Conservation (phyloP, 1,140 invertebrate genomes). For the Pseudomyrmex cubaensis region DNA sequence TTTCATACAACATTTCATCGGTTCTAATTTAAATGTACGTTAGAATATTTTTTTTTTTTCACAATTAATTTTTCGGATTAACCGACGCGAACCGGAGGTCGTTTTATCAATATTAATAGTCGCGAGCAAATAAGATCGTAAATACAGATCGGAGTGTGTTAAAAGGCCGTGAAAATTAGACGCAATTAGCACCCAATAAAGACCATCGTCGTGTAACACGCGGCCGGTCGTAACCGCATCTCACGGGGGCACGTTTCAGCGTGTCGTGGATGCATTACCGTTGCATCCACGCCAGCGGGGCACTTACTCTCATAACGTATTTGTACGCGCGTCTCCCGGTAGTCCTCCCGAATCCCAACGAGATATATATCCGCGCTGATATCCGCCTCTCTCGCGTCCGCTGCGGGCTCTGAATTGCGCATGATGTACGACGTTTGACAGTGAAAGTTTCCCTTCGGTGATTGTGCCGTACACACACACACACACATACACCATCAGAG, state of each 20-base stretch:
- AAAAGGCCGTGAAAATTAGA: conserved; percentile 10
- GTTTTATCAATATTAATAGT: too few species aligned
- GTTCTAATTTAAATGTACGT: too few species aligned
- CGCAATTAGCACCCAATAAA: not conserved
- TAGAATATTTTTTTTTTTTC: too few species aligned
- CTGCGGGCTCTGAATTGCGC: conserved; percentile 61
- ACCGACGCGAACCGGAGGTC: too few species aligned
- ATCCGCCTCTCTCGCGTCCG: not conserved
- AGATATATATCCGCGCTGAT: conserved; percentile 46
- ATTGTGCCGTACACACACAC: not conserved
- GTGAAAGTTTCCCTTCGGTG: conserved; percentile 72
- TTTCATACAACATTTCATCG: too few species aligned
- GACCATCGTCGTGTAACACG: too few species aligned
- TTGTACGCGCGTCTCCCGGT: conserved; percentile 1
- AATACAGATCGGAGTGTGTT: too few species aligned
- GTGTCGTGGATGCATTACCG: conserved; percentile 45
- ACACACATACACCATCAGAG: conserved; percentile 20
- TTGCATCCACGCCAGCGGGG: conserved; percentile 21
- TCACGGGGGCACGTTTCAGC: conserved; percentile 27
- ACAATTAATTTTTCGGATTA: too few species aligned
- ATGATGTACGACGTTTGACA: conserved; percentile 75
- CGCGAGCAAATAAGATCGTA: too few species aligned
- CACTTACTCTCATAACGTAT: conserved; percentile 18
- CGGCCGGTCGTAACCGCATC: not conserved
- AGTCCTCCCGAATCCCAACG: not conserved